Evolutionary conservation across 1,140 invertebrate species (phyloP).

Genomic region (Aradophagus sp.): DNA sequence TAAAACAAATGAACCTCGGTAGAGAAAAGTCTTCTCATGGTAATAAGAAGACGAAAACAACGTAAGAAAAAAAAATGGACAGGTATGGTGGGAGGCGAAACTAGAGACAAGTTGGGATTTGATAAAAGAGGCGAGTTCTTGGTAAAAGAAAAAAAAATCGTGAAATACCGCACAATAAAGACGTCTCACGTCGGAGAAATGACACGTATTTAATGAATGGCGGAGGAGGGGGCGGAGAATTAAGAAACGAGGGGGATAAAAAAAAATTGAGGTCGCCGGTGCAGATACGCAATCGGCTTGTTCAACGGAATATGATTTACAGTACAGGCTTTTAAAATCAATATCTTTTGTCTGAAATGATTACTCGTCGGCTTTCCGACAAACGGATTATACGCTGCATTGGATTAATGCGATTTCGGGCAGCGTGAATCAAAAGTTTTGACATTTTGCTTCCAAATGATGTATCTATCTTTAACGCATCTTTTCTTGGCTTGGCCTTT

Average conservation of each 20-base stretch:
- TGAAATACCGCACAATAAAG: conserved; percentile 31
- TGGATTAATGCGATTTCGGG: too few relatives aligned
- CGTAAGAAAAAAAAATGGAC: conserved; percentile 16
- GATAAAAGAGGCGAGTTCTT: conserved; percentile 4
- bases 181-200: conserved; percentile 34
- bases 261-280: conserved; percentile 16
- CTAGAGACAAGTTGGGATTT: conserved; percentile 4
- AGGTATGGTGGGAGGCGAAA: conserved; percentile 5
- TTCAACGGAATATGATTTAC: conserved; percentile 38
- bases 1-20: conserved; percentile 31
- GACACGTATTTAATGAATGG: conserved; percentile 33
- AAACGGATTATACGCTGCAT: too few relatives aligned
- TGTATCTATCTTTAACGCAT: too few relatives aligned
- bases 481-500: too few relatives aligned
- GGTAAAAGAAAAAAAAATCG: conserved; percentile 32
- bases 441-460: too few relatives aligned
- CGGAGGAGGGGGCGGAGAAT: conserved; percentile 10
- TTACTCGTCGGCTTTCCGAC: too few relatives aligned
- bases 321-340: conserved; percentile 16
- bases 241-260: neutral
- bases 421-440: too few relatives aligned
- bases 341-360: too few relatives aligned
- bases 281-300: conserved; percentile 25
- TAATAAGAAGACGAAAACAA: conserved; percentile 32
- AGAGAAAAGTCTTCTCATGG: conserved; percentile 13